phyloP scores from a whole-genome alignment of 2,888 invertebrate species.

The Rhyacophila evoluta region DNA sequence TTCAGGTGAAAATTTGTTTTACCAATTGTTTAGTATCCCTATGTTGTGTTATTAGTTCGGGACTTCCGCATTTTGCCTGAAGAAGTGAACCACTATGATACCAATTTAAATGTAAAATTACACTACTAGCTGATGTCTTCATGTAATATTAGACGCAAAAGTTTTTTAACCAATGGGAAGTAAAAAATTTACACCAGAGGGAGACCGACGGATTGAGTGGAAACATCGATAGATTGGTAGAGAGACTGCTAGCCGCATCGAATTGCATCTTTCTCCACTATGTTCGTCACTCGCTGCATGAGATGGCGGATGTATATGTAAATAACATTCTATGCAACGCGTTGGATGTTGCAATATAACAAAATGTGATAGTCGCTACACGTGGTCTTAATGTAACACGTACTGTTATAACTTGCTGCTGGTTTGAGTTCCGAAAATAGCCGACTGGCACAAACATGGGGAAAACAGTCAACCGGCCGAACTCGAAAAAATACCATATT shows the following conservation, averaged over 20 bases:
- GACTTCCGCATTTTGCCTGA: no score
- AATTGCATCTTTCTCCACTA: neutral
- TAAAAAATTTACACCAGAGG: no score
- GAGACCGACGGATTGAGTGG: no score
- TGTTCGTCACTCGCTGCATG: neutral
- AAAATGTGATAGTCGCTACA: neutral
- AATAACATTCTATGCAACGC: neutral
- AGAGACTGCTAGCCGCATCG: neutral
- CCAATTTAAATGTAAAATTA: no score
- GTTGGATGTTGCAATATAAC: conserved; percentile 13
- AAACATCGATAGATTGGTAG: neutral
- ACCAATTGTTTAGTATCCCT: no score
- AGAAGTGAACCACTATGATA: no score
- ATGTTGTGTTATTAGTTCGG: no score
- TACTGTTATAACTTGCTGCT: neutral
- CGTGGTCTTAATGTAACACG: conserved; percentile 1
- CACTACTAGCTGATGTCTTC: no score
- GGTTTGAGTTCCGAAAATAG: neutral
- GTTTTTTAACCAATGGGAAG: no score
- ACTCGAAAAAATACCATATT: no score
- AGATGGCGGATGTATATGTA: neutral
- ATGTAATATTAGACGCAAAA: no score
- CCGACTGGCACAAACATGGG: neutral
- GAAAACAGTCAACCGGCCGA: neutral
- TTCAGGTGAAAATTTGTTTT: no score